phyloP scores from a whole-genome alignment of 2,113 vertebrate genomes.

The Dasyornis broadbenti region DNA sequence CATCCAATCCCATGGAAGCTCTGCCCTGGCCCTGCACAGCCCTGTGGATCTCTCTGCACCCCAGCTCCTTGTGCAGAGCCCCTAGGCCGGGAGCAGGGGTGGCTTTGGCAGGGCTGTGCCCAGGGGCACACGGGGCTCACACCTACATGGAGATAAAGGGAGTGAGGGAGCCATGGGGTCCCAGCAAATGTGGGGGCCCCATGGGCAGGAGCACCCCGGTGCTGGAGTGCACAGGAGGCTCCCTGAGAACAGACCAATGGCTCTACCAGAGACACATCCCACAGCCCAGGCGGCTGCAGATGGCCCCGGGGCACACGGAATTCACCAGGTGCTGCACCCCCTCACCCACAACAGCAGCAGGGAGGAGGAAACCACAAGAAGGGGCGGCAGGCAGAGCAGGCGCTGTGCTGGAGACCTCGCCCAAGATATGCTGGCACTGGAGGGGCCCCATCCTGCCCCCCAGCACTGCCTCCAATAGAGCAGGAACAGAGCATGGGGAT shows the following conservation, averaged over 20 bases:
- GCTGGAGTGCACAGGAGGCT: background rate
- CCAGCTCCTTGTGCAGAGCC: background rate
- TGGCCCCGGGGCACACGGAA: background rate
- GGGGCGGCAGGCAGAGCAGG: background rate
- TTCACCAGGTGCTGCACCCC: background rate
- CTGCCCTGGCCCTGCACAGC: fast-evolving
- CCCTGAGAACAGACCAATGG: fast-evolving
- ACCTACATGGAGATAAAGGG: background rate
- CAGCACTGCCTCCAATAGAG: background rate
- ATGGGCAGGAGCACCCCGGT: background rate
- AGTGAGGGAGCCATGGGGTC: background rate
- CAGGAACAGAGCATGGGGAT: background rate
- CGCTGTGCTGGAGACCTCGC: fast-evolving
- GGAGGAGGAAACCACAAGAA: constrained; percentile 48
- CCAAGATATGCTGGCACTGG: fast-evolving
- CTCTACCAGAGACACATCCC: background rate
- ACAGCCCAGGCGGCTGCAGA: fast-evolving
- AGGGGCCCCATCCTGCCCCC: background rate
- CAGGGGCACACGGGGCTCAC: fast-evolving
- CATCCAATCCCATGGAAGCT: background rate
- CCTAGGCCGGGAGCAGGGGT: background rate
- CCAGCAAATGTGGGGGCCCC: fast-evolving
- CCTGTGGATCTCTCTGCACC: fast-evolving
- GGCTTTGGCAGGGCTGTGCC: background rate
- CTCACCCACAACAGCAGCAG: background rate